Conservation (phyloP, 2,888 invertebrate genomes). For the Germaria angustata region DNA sequence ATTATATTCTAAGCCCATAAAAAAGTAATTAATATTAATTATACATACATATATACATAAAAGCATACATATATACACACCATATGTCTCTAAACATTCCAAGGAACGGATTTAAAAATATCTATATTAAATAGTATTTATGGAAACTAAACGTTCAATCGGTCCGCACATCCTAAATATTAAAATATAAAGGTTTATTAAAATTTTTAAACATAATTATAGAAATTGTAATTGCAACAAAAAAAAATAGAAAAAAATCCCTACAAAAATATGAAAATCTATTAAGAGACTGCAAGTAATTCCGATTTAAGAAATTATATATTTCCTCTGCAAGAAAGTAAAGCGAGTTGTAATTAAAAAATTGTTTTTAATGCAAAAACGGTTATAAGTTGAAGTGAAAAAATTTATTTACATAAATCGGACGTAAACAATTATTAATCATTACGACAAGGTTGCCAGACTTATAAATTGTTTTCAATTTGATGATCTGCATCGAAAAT, state of each 20-base stretch:
- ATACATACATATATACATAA: slow-evolving; percentile 54
- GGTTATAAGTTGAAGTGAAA: no score
- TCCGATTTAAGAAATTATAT: neutral
- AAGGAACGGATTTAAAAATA: neutral
- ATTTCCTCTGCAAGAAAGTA: neutral
- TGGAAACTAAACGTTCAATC: slow-evolving; percentile 30
- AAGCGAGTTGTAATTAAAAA: neutral
- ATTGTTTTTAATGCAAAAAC: no score
- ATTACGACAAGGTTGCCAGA: no score
- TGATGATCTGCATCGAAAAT: no score
- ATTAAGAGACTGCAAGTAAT: neutral
- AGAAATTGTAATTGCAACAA: slow-evolving; percentile 1
- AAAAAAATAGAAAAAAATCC: neutral
- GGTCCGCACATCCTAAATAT: slow-evolving; percentile 47
- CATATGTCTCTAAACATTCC: slow-evolving; percentile 42
- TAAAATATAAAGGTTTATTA: neutral
- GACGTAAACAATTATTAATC: no score
- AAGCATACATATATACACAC: slow-evolving; percentile 54
- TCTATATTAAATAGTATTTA: slow-evolving; percentile 39
- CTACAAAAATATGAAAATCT: neutral
- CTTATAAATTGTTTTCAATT: no score
- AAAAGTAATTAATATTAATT: slow-evolving; percentile 1
- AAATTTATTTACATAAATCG: no score
- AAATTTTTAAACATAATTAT: neutral
- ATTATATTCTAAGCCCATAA: slow-evolving; percentile 58